Evolutionary conservation across 2,113 vertebrate species (phyloP).

Genomic region (Trinectes maculatus): DNA sequence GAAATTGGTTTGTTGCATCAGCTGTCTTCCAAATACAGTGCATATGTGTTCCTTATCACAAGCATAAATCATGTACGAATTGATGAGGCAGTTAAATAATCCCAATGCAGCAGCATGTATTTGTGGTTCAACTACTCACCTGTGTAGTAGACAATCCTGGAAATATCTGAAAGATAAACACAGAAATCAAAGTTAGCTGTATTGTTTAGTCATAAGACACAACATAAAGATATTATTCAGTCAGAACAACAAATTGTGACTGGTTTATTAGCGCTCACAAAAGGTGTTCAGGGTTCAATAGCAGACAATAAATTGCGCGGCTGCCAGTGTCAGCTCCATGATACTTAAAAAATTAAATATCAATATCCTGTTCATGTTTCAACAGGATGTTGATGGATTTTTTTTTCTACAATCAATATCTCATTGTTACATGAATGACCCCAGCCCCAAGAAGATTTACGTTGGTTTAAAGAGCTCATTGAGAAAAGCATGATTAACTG

Average conservation of each 20-base stretch:
- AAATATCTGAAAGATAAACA: slow-evolving; percentile 85
- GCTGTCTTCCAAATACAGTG: too few relatives aligned
- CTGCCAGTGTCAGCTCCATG: not conserved
- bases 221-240: slow-evolving; percentile 6
- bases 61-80: too few relatives aligned
- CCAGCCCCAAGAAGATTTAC: not conserved
- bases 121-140: slow-evolving; percentile 79
- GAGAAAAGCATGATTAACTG: not conserved
- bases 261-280: slow-evolving; percentile 21
- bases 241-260: not conserved
- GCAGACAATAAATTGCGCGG: not conserved
- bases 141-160: slow-evolving; percentile 87
- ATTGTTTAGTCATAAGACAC: not conserved
- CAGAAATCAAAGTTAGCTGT: slow-evolving; percentile 54
- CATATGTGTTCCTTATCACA: too few relatives aligned
- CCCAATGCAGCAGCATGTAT: too few relatives aligned
- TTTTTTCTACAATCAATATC: slow-evolving; percentile 39
- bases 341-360: slow-evolving; percentile 22
- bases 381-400: slow-evolving; percentile 31
- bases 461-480: slow-evolving; percentile 4
- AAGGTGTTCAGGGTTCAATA: slow-evolving; percentile 27
- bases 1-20: too few relatives aligned
- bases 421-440: slow-evolving; percentile 31
- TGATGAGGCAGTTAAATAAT: slow-evolving; percentile 8
- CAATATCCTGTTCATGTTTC: slow-evolving; percentile 22